Evolutionary conservation across 2,888 invertebrate genomes (phyloP), one percentile per base, ranked within the genome.

Genomic region (Agonopterix subpropinquella): DNA sequence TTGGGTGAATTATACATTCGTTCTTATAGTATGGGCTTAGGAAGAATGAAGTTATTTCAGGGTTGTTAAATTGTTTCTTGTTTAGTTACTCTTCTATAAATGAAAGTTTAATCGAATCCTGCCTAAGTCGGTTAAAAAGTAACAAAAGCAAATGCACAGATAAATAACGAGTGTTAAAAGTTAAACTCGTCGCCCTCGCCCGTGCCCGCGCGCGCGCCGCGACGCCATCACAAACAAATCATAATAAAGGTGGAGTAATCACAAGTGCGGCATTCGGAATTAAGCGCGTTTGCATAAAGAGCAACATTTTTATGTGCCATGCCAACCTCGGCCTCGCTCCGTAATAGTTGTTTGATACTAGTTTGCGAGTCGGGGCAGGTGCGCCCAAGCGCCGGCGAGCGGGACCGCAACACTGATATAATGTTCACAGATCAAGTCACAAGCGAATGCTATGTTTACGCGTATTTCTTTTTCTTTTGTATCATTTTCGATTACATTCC

Each of bases 291-390:
- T 53, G 57, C 53, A 57, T 53, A 51, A 50, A 55, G 46, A 48
- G 48, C 46, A 50, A 50, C 52, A 52, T 53, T 53, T 56, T 54
- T 53, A 49, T 28, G 39, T 8, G 7, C 37, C 13, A 13, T 8
- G 7, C 37, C 13, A 13, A 18, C 39, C 9, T 8, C 36, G 47
- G 41, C 45, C 28, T n/a, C 36, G 44, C 28, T 44, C 43, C 52
- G 51, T 57, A 57, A 57, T 57, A 55, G 50, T 54, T 53, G 57
- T 57, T 57, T 57, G 51, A 57, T 57, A 50, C 44, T 52, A 55
- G 55, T 55, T 53, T 47, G 47, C 42, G 43, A 43, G 49, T 28
- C 43, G 41, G 44, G 42, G 42, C 56, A 54, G 56, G 56, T 56
- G 56, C 49, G 53, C 50, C 15, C 15, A 28, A 18, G 42, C 37